These are phyloP conservation scores for Sarcoramphus papa DNA, from an alignment of 2,797 vertebrate species.

Conservation along the genomic window DNA sequence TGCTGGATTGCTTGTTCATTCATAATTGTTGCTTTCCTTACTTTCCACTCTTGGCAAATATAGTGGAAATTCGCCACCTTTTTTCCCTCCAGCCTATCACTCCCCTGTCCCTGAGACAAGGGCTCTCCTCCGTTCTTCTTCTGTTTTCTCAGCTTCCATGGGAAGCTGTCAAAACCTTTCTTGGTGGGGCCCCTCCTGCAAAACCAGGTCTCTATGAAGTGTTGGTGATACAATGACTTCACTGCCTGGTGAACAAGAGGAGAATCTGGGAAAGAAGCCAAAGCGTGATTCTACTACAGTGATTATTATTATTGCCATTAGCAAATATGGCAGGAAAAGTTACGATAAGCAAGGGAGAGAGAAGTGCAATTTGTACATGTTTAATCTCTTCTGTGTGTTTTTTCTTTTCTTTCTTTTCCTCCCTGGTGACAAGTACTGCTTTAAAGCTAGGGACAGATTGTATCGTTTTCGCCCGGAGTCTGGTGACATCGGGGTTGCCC, in stretches of 20 bases:
- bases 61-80: background rate
- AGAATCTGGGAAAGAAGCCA: constrained; percentile 27
- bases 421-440: background rate
- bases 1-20: background rate
- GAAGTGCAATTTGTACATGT: background rate
- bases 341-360: constrained; percentile 4
- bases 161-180: background rate
- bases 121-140: background rate
- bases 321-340: background rate
- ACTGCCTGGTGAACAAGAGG: background rate
- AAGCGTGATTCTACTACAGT: background rate
- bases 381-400: background rate
- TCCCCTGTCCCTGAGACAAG: background rate
- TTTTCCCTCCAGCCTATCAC: background rate
- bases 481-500: accelerated
- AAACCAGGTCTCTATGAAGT: background rate
- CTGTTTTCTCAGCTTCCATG: background rate
- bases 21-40: background rate
- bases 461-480: background rate
- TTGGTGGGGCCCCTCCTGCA: background rate
- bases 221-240: background rate
- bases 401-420: background rate
- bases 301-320: constrained; percentile 29
- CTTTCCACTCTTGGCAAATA: background rate
- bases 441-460: background rate